phyloP scores from a whole-genome alignment of 2,797 vertebrate species.

The Lepus oiostolus region DNA sequence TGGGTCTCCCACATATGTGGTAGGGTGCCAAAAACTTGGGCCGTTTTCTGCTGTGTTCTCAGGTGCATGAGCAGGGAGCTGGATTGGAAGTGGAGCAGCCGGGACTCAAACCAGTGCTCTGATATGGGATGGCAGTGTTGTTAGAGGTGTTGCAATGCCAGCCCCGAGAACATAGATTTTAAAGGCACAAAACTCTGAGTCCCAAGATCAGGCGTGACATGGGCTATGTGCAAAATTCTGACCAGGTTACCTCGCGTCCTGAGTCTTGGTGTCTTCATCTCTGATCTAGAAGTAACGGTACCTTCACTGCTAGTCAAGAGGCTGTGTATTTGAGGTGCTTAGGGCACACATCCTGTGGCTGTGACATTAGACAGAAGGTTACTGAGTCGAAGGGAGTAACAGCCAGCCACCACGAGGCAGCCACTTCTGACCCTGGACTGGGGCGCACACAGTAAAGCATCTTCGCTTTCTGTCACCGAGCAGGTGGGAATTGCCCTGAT shows the following conservation, averaged over 20 bases:
- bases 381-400: neutral
- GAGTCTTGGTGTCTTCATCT: conserved; percentile 15
- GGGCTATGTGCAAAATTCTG: neutral
- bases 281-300: neutral
- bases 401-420: neutral
- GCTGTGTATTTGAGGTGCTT: neutral
- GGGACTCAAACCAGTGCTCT: no score
- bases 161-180: neutral
- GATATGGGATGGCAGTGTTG: no score
- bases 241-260: neutral
- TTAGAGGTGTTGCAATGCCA: no score
- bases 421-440: neutral
- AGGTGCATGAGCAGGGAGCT: no score
- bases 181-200: neutral
- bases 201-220: neutral
- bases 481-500: neutral
- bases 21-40: no score
- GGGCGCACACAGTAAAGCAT: neutral
- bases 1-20: no score
- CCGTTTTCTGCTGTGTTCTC: no score
- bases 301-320: neutral
- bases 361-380: neutral
- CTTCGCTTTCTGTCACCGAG: neutral
- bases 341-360: neutral
- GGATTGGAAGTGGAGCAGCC: no score